Conservation (phyloP, 2,797 vertebrate genomes). For the Chlorospingus semifuscus region DNA sequence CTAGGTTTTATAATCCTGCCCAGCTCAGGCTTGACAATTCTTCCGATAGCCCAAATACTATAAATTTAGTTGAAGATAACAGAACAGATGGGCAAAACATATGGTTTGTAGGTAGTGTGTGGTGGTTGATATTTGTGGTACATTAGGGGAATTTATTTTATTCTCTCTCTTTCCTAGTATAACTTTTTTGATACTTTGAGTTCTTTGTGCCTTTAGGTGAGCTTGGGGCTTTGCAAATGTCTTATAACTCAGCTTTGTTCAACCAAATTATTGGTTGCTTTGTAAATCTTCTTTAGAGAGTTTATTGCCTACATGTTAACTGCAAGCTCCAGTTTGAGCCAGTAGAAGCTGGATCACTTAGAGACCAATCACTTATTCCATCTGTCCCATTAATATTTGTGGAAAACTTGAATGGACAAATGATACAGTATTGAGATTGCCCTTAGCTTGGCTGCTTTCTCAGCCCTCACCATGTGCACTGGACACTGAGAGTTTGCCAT, state of each 20-base stretch:
- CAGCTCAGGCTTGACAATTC: constrained; percentile 78
- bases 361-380: background rate
- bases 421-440: background rate
- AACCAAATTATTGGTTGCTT: background rate
- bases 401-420: background rate
- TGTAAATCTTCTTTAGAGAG: background rate
- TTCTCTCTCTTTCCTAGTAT: constrained; percentile 74
- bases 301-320: background rate
- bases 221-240: constrained; percentile 21
- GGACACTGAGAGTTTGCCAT: background rate
- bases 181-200: constrained; percentile 75
- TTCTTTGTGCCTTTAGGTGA: constrained; percentile 63
- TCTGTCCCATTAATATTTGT: background rate
- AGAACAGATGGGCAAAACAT: constrained; percentile 84
- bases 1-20: constrained; percentile 79
- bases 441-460: background rate
- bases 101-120: constrained; percentile 84
- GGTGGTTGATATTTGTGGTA: constrained; percentile 78
- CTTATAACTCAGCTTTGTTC: constrained; percentile 22
- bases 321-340: background rate
- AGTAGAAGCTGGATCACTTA: background rate
- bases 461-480: background rate
- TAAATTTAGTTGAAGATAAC: constrained; percentile 83
- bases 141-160: constrained; percentile 84
- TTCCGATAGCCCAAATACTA: constrained; percentile 83